phyloP scores from a whole-genome alignment of 2,888 invertebrate genomes.

The Taenaris catops region DNA sequence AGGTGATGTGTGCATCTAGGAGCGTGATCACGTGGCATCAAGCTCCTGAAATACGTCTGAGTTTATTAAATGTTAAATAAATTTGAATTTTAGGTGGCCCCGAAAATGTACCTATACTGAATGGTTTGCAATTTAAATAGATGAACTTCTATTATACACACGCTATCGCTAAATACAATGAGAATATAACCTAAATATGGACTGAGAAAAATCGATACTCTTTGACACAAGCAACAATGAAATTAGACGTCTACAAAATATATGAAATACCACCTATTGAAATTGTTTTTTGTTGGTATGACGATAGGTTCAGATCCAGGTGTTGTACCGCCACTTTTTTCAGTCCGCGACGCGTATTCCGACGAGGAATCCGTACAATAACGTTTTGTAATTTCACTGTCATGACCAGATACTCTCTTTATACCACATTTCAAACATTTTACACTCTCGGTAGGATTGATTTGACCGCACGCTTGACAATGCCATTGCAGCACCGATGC shows the following conservation, averaged over 20 bases:
- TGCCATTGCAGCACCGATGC: conserved; percentile 97
- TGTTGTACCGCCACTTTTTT: conserved; percentile 66
- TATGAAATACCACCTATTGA: conserved; percentile 61
- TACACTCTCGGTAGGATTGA: conserved; percentile 92
- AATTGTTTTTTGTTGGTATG: conserved; percentile 60
- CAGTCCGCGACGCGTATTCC: conserved; percentile 58
- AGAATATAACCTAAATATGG: conserved; percentile 68
- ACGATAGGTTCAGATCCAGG: conserved; percentile 65
- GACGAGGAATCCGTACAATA: conserved; percentile 63
- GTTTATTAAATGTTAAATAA: too few relatives aligned
- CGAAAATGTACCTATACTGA: too few relatives aligned
- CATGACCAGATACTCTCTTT: conserved; percentile 81
- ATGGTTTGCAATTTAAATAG: too few relatives aligned
- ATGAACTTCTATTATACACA: conserved; percentile 48
- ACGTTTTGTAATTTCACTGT: conserved; percentile 63
- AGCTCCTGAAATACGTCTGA: too few relatives aligned
- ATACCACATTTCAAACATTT: conserved; percentile 92
- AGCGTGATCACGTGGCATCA: too few relatives aligned
- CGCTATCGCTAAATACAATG: conserved; percentile 55
- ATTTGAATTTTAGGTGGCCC: too few relatives aligned
- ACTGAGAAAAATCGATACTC: conserved; percentile 69
- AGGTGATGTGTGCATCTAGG: too few relatives aligned
- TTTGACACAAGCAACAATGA: conserved; percentile 55
- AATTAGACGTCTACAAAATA: conserved; percentile 35
- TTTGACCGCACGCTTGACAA: conserved; percentile 92